Base-by-base conservation (phyloP, 1,140 invertebrate genomes). In the Philaenus spumarius region DNA sequence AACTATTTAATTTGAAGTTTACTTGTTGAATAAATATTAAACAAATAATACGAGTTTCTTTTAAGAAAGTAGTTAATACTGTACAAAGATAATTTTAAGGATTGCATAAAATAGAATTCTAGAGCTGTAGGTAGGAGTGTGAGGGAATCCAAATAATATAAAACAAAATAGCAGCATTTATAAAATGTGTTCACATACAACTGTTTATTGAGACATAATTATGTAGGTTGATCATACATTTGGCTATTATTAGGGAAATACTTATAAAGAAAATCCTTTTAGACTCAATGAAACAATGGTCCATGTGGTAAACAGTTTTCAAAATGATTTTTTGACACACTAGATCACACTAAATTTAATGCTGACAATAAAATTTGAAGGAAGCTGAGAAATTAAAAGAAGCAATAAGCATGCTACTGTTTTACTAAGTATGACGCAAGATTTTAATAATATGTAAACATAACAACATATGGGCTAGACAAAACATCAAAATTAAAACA, bases 141-240 rank as follows among this genome's bases (percentile, higher is more conserved):
- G 9, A 30, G 26, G 26, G 26, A 30, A 30, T 30, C 26, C 9
- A 30, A n/a, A 30, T 30, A 3, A 30, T 30, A 30, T 30, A 30
- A 30, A 30, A 30, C 26, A 30, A 30, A 30, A 30, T 30, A 30
- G 26, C 26, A 30, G 3, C 26, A 30, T 30, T 30, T 62, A 62
- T 55, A 62, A 62, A 62, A 62, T 57, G 42, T 62, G 59, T 78
- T 79, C 80, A 80, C 79, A 81, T 81, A 81, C 78, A 81, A 81
- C 78, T 80, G 78, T 81, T 82, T 81, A 81, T 80, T 82, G 76
- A 80, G 79, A 81, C 42, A 58, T 78, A n/a, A n/a, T n/a, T n/a
- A 80, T 80, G 77, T 78, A 50, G 47, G 52, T 55, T 60, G 19
- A 57, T 61, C 45, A 61, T 60, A 63, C 55, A 61, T 55, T 63